Base-by-base conservation (phyloP, 1,140 invertebrate species). In the Stratiolaelaps scimitus region DNA sequence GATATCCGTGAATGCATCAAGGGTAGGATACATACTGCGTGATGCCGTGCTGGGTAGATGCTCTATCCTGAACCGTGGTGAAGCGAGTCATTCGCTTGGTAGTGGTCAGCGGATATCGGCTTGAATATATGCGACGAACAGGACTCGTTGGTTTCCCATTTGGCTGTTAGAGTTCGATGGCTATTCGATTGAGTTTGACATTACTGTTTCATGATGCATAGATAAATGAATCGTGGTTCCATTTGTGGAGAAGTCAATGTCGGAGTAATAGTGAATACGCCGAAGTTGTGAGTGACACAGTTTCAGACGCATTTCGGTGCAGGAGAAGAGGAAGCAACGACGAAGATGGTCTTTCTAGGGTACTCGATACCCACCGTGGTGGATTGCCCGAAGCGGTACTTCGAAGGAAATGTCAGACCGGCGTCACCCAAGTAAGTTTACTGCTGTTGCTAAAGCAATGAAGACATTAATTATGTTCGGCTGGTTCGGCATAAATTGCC, bases 301-400 rank as follows among this genome's bases (percentile, higher is more conserved):
- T 26, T n/a, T 10, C 10, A 40, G 34, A 6, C 15, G 2, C 34
- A 2, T 60, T 26, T 60, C 53, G 17, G 53, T 34, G 15, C 13
- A 60, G 53, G 26, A 15, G 15, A n/a, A 5, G 23, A 60, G 15
- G 13, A 29, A 17, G 23, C 26, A 34, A 17, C 2, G 2, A 5
- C 17, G 1, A 60, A 60, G 1, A 60, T 60, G 53, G 53, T 60
- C 2, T 60, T 29, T 26, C 53, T 17, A 26, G 53, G 53, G 23
- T 60, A 60, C 34, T 60, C 53, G 15, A 26, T 60, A 15, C 53
- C 53, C n/a, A 20, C 23, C 15, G 53, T 20, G 15, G 53, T 60
- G 53, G 53, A 60, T 26, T 20, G 26, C 13, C 53, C 53, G 2
- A 26, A 60, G 26, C 17, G 53, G 4, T 20, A 2, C 34, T 60